Base-by-base conservation (phyloP, 2,888 invertebrate genomes). In the Watsonalla binaria region DNA sequence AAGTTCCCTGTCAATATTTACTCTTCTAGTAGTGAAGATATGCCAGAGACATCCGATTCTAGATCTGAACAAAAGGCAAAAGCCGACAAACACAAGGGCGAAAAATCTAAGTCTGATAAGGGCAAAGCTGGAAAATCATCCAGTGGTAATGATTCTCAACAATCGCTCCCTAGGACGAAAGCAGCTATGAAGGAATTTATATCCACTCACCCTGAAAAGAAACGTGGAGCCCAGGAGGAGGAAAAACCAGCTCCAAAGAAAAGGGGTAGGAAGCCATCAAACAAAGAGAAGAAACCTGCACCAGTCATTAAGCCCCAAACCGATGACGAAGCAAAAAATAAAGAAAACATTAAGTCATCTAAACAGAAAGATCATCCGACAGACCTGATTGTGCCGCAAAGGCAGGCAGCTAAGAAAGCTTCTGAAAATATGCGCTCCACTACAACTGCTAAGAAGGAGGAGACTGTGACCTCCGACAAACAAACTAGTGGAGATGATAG, bases 321-420 rank as follows among this genome's bases (percentile, higher is more conserved):
- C 42, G 86, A 88, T 55, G 92, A 92, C 68, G 90, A 91, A 60
- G 81, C 82, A 7, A 92, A 85, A 64, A 86, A 88, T 62, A 92
- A 92, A 72, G 91, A 91, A 68, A 91, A 88, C 60, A 74, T 83
- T 2, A 92, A 91, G 68, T 72, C 78, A 33, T 74, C 83, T 0
- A 91, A 90, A 64, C 84, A 85, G 68, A 92, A 92, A 66, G 92
- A 92, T 55, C 88, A 93, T 67, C 94, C 95, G n/a, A 94, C 96
- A 0, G 96, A 96, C 83, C 90, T 97, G 52, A 96, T 97, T 62
- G 97, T 97, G 46, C 97, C 97, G 2, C 97, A 97, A 77, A 91
- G 97, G 52, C 96, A 97, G 84, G 97, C 97, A 35, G 97, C 97
- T 34, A 97, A 97, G 79, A 97, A 97, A 76, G 97, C 97, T 0